Percentiles rank a stretch among this genome's conserved stretches.
Conservation (phyloP, 2,797 vertebrate genomes). For the Sebastes matsubarae region DNA sequence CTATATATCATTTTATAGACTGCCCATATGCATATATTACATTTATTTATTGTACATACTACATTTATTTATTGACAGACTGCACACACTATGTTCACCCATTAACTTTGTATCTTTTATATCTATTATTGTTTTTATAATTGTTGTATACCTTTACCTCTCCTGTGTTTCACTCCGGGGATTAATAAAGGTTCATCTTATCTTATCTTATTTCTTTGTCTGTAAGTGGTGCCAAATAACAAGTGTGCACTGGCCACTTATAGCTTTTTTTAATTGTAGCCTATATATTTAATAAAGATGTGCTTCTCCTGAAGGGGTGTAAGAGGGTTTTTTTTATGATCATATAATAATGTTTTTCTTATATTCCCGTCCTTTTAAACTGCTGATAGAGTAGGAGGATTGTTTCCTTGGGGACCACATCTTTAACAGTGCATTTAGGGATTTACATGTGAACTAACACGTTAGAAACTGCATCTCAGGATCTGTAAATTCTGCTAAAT, state of each 20-base stretch:
- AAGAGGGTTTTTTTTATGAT: conserved; percentile 10
- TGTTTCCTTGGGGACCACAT: neutral
- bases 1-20: too few relatives aligned
- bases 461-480: neutral
- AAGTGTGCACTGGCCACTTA: neutral
- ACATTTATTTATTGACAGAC: too few relatives aligned
- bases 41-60: too few relatives aligned
- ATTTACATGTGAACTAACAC: neutral
- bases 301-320: neutral
- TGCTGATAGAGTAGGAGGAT: too few relatives aligned
- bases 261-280: neutral
- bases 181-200: too few relatives aligned
- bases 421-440: neutral
- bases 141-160: too few relatives aligned
- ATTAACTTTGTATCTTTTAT: too few relatives aligned
- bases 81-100: too few relatives aligned
- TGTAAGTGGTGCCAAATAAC: neutral
- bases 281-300: neutral
- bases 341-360: neutral
- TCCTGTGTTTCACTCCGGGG: too few relatives aligned
- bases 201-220: neutral
- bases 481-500: neutral
- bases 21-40: too few relatives aligned
- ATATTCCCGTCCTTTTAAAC: neutral
- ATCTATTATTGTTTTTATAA: too few relatives aligned